Conservation (phyloP, 2,797 vertebrate genomes). For the Eulemur albifrons region DNA sequence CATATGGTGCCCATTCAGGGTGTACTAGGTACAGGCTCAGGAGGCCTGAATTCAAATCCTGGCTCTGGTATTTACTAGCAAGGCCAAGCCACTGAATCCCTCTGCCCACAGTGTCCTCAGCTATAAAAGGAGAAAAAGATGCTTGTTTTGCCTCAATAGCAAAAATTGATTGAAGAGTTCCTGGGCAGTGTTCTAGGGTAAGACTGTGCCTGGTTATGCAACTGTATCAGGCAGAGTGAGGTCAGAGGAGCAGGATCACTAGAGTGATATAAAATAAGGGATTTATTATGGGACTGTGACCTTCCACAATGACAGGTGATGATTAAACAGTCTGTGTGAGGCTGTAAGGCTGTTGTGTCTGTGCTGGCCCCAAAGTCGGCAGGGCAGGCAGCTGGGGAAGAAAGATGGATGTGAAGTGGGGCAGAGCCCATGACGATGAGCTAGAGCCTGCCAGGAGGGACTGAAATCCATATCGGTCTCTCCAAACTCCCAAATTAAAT, state of each 20-base stretch:
- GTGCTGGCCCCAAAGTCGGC: not conserved
- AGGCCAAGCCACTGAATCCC: not conserved
- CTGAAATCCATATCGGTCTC: not conserved
- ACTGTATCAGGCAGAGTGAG: not conserved
- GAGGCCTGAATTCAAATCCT: not conserved
- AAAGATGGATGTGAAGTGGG: not conserved
- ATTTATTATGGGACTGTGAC: not conserved
- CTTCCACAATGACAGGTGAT: not conserved
- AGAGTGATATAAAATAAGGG: not conserved
- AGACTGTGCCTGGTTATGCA: not conserved
- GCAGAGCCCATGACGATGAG: rapidly evolving
- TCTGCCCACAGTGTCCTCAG: not conserved
- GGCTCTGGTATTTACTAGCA: not conserved
- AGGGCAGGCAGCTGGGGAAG: not conserved
- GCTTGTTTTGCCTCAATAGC: not conserved
- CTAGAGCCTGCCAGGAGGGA: not conserved
- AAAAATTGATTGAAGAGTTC: not conserved
- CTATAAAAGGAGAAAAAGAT: not conserved
- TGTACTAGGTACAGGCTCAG: not conserved
- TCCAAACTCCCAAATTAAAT: not conserved
- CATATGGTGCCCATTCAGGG: not conserved
- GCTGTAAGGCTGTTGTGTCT: not conserved
- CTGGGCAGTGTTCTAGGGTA: not conserved
- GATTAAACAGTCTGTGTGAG: not conserved
- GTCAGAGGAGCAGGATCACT: not conserved